Base-by-base conservation (phyloP, 2,888 invertebrate species). In the Leptura quadrifasciata region DNA sequence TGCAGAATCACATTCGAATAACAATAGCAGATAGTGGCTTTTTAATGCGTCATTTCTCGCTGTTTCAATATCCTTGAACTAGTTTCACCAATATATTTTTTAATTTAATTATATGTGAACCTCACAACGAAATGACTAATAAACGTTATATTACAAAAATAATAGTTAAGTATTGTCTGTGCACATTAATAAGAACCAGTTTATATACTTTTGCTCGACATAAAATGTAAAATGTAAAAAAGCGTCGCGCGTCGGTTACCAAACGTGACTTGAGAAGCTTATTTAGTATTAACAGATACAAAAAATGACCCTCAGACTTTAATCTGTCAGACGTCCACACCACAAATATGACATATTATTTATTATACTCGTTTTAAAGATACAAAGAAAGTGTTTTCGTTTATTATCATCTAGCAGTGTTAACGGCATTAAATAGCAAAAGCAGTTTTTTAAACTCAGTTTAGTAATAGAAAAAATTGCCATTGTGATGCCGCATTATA, bases 231-330 rank as follows among this genome's bases (percentile, higher is more conserved):
- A 47, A 47, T 47, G 47, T n/a, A 47, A 47, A 47, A 47, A 47
- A 47, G 47, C 47, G n/a, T 47, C 47, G n/a, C n/a, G 47, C 47
- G n/a, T 47, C 47, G n/a, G 47, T 47, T 47, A 47, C n/a, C 47
- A n/a, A n/a, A 47, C 47, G 47, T 47, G 47, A 47, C 47, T 12
- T 47, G n/a, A n/a, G 47, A 12, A 47, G 47, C 47, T n/a, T 47
- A 47, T 47, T 47, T 47, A n/a, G n/a, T 47, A 47, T n/a, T n/a
- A 47, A 47, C n/a, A 47, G 47, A 47, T n/a, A 47, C 17, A n/a
- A 47, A 47, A 47, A 12, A 15, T 47, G n/a, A 47, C 47, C n/a
- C 47, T 47, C 5, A 47, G 39, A 47, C n/a, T 47, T n/a, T 47
- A 47, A 47, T 15, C 15, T 47, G 15, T 47, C 15, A 47, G 5